Percentiles rank a stretch among this genome's conserved stretches.
Conservation (phyloP, 2,888 invertebrate species). For the Kuschelorhynchus macadamiae region DNA sequence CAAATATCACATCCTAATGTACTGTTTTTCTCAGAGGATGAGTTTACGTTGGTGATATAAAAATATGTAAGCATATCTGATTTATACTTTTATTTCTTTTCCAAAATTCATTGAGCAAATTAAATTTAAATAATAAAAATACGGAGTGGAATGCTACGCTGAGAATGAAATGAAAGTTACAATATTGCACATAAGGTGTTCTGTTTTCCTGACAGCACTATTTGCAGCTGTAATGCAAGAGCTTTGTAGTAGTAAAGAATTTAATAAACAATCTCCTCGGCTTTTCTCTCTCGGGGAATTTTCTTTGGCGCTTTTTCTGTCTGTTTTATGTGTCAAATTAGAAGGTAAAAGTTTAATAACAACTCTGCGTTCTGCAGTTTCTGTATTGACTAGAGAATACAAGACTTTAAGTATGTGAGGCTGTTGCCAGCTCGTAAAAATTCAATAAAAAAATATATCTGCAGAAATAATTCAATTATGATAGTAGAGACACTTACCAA, state of each 20-base stretch:
- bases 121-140: not conserved
- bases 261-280: constrained; percentile 38
- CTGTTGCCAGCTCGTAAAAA: not conserved
- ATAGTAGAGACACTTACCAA: too few species aligned
- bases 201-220: constrained; percentile 30
- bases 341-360: constrained; percentile 19
- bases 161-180: constrained; percentile 20
- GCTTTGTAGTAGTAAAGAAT: constrained; percentile 39
- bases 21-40: too few species aligned
- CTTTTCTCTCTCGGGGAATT: constrained; percentile 23
- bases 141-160: not conserved
- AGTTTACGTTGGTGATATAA: too few species aligned
- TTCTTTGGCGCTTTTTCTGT: constrained; percentile 20
- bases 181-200: constrained; percentile 31
- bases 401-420: not conserved
- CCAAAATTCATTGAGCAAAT: too few species aligned
- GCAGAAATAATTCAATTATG: too few species aligned
- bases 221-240: constrained; percentile 23
- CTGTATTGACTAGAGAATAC: not conserved
- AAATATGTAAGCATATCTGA: too few species aligned
- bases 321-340: constrained; percentile 35
- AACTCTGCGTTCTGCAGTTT: not conserved
- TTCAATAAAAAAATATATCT: too few species aligned
- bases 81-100: too few species aligned
- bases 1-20: too few species aligned